Percentiles rank a stretch among this genome's conserved stretches.
phyloP scores from a whole-genome alignment of 2,113 vertebrate species.

The Elachura formosa region DNA sequence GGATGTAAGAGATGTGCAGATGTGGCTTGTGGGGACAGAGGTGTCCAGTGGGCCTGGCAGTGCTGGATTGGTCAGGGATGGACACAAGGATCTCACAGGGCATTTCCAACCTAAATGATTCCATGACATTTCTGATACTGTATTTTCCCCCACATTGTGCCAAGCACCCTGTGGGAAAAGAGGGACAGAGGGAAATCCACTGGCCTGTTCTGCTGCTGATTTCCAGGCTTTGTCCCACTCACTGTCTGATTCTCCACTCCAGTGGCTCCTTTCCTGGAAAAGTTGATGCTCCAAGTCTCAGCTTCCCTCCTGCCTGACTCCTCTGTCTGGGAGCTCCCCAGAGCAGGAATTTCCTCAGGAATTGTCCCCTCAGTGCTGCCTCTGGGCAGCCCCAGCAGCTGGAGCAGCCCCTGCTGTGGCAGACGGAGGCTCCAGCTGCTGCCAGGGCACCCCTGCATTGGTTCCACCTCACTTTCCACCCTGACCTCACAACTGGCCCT shows the following conservation, averaged over 20 bases:
- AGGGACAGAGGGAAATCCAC: neutral
- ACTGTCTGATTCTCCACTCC: neutral
- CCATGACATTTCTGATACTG: neutral
- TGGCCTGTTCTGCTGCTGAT: neutral
- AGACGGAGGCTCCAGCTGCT: neutral
- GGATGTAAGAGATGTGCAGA: neutral
- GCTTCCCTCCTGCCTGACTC: neutral
- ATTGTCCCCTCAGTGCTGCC: neutral
- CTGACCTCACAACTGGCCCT: neutral
- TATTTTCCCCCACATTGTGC: accelerated
- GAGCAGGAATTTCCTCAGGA: neutral
- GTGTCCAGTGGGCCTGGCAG: neutral
- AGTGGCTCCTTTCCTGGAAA: neutral
- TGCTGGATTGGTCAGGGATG: neutral
- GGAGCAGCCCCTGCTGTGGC: neutral
- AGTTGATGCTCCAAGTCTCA: neutral
- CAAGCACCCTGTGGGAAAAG: neutral
- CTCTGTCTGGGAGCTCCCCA: neutral
- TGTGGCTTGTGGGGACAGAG: neutral
- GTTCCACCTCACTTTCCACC: neutral
- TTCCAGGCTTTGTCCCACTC: neutral
- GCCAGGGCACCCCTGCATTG: neutral
- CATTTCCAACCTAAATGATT: too few species aligned
- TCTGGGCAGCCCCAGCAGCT: neutral
- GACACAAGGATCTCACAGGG: neutral